Conservation (phyloP, 1,140 invertebrate species). For the Aphidius gifuensis region DNA sequence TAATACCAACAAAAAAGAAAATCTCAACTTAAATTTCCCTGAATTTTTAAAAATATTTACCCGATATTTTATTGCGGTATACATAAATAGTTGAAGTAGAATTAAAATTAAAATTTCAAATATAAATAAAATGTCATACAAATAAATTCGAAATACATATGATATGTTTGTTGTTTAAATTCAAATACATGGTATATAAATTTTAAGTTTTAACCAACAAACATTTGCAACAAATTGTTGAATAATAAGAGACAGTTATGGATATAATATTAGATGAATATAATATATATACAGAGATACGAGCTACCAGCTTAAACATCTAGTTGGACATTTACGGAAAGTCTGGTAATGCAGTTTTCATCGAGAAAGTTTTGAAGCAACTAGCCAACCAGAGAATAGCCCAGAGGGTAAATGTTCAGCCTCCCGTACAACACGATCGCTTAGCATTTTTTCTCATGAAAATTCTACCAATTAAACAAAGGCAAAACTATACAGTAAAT, state of each 20-base stretch:
- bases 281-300: constrained; percentile 9
- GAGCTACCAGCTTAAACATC: constrained; percentile 29
- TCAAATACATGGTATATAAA: neutral
- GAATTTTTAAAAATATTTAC: too few relatives aligned
- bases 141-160: too few relatives aligned
- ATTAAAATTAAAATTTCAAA: too few relatives aligned
- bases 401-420: constrained; percentile 18
- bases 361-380: constrained; percentile 42
- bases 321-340: constrained; percentile 31
- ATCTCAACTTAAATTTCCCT: too few relatives aligned
- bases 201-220: neutral
- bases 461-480: too few relatives aligned
- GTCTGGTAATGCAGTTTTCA: constrained; percentile 51
- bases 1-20: too few relatives aligned
- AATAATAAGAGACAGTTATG: neutral
- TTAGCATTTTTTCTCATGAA: neutral
- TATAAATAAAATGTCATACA: too few relatives aligned
- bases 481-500: too few relatives aligned
- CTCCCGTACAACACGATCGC: constrained; percentile 9
- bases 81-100: too few relatives aligned
- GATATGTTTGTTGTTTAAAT: too few relatives aligned
- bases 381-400: constrained; percentile 27
- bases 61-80: too few relatives aligned
- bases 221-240: neutral
- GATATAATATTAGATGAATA: constrained; percentile 1